phyloP scores from a whole-genome alignment of 2,797 vertebrate species.

The Ficedula albicollis region DNA sequence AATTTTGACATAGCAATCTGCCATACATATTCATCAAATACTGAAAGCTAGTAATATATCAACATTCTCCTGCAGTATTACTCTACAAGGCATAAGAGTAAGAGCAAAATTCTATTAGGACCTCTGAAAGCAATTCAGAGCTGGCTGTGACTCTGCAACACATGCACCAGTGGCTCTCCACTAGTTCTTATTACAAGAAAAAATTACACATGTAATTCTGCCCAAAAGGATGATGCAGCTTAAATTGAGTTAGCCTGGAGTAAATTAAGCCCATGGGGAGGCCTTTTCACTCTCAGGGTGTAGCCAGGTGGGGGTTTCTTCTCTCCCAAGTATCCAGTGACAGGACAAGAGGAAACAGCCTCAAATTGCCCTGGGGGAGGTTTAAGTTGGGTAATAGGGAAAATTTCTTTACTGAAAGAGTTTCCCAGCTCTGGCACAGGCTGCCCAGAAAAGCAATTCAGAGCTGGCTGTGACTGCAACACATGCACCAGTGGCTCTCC shows the following conservation, averaged over 20 bases:
- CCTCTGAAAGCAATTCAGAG: not conserved
- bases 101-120: not conserved
- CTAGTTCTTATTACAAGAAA: not conserved
- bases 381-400: not conserved
- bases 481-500: not conserved
- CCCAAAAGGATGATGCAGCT: not conserved
- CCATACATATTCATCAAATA: not conserved
- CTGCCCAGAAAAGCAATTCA: too few species aligned
- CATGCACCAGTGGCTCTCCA: fast-evolving
- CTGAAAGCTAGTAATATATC: not conserved
- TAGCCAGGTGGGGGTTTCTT: not conserved
- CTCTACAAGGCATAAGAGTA: not conserved
- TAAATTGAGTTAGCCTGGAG: not conserved
- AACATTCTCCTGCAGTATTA: not conserved
- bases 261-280: not conserved
- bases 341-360: not conserved
- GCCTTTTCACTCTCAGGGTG: not conserved
- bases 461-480: too few species aligned
- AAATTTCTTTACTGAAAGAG: not conserved
- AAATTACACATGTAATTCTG: not conserved
- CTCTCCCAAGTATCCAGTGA: not conserved
- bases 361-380: not conserved
- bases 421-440: not conserved
- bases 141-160: not conserved
- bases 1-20: not conserved